Percentiles rank a stretch among this genome's conserved stretches.
phyloP scores from a whole-genome alignment of 2,888 invertebrate species.

The Cyrtodaria siliqua region DNA sequence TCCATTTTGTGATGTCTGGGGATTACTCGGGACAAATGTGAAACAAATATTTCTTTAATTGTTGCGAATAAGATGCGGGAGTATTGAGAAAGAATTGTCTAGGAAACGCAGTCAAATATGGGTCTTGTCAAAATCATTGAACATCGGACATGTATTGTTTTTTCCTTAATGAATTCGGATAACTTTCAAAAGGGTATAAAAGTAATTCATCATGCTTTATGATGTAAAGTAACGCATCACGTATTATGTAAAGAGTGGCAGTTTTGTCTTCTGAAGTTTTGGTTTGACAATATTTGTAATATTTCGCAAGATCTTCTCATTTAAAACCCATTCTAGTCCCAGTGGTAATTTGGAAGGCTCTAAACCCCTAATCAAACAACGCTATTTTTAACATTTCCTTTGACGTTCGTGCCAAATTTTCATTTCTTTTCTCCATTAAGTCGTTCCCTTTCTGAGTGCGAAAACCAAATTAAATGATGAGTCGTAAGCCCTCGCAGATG shows the following conservation, averaged over 20 bases:
- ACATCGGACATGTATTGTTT: too few relatives aligned
- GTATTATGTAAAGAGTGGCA: too few relatives aligned
- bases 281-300: too few relatives aligned
- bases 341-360: background rate
- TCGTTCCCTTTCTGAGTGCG: constrained; percentile 26
- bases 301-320: too few relatives aligned
- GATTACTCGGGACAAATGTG: background rate
- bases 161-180: too few relatives aligned
- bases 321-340: too few relatives aligned
- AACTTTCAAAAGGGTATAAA: too few relatives aligned
- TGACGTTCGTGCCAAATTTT: constrained; percentile 32
- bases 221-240: too few relatives aligned
- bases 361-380: background rate
- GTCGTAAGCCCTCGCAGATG: constrained; percentile 31
- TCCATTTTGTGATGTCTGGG: constrained; percentile 6
- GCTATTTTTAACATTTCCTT: constrained; percentile 31
- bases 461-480: constrained; percentile 44
- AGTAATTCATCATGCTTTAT: too few relatives aligned
- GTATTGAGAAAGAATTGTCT: background rate
- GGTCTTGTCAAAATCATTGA: constrained; percentile 9
- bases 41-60: background rate
- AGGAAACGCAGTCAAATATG: constrained; percentile 16
- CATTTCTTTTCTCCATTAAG: constrained; percentile 32
- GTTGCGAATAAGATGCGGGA: background rate
- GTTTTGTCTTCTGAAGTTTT: too few relatives aligned